Conservation (phyloP, 1,140 invertebrate genomes). For the Portunus trituberculatus region DNA sequence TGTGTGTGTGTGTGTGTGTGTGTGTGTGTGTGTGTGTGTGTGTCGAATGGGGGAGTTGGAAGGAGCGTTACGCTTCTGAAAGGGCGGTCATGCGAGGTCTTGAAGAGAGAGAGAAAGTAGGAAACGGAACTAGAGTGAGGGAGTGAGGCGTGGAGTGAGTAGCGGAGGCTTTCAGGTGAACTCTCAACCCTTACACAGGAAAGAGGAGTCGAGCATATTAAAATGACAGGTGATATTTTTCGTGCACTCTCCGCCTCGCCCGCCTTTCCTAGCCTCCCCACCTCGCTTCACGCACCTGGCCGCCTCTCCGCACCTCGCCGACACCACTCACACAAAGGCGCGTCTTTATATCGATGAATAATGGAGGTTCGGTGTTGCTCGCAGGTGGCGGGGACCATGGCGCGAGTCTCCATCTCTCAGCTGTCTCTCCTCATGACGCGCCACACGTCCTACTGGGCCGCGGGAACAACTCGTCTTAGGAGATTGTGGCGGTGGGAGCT, state of each 20-base stretch:
- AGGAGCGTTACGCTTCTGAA: too few species aligned
- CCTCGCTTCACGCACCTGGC: neutral
- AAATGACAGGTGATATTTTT: conserved; percentile 23
- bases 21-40: too few species aligned
- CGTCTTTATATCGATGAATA: conserved; percentile 23
- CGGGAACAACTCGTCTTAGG: neutral
- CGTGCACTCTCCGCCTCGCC: neutral
- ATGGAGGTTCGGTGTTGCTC: neutral
- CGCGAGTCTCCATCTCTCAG: neutral
- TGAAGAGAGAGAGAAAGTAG: neutral
- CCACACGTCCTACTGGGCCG: neutral
- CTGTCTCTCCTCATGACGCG: neutral
- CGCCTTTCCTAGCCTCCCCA: neutral
- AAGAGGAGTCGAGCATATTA: neutral
- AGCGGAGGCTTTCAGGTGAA: neutral
- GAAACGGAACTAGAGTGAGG: neutral
- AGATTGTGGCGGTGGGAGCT: neutral
- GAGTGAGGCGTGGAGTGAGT: neutral
- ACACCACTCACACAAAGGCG: neutral
- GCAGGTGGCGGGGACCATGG: neutral
- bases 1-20: too few species aligned
- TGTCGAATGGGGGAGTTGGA: too few species aligned
- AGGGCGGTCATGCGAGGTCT: too few species aligned
- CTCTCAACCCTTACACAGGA: neutral
- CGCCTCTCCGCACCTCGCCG: neutral